Evolutionary conservation across 1,140 invertebrate species (phyloP), one percentile per base, ranked within the genome.

Genomic region (Drosophila nigromelanica): DNA sequence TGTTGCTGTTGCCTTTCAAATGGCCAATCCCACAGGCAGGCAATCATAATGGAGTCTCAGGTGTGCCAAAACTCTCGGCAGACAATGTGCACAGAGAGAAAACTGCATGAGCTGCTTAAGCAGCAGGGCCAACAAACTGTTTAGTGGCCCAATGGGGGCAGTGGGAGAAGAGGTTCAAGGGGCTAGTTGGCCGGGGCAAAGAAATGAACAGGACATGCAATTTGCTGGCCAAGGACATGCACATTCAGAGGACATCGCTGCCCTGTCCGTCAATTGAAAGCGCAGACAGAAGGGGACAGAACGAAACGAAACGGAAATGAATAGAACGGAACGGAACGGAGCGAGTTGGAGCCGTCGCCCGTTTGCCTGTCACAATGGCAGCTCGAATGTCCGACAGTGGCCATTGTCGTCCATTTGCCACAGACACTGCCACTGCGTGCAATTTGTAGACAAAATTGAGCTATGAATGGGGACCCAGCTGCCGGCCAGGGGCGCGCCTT

Each of bases 391-490:
- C 50, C 58, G 33, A 11, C 59, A 40, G 37, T 43, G 42, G 39
- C 67, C 60, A 71, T 71, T 64, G 50, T 50, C 50, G 14, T 67
- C 45, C 70, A 50, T 55, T 60, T 68, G 62, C 68, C 51, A 55
- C 52, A 55, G 52, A 55, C 52, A 48, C 43, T 33, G 39, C 12
- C 40, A 51, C 37, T 51, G 52, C 45, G 45, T 68, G 63, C 70
- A 73, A 68, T 68, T 73, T 73, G 70, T 59, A 47, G 62, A 66
- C 62, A 59, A 59, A 72, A 72, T 67, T 67, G 63, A 73, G 70
- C 64, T 68, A 68, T 68, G 64, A 47, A 48, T 61, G 70, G 37
- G 5, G 37, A 7, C 4, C 5, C 61, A 67, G 69, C 54, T 66
- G 58, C 27, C 40, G n/a, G 11, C 27, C 24, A 8, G 52, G 10